Conservation (phyloP, 2,797 vertebrate genomes). For the Gephyroberyx darwinii region DNA sequence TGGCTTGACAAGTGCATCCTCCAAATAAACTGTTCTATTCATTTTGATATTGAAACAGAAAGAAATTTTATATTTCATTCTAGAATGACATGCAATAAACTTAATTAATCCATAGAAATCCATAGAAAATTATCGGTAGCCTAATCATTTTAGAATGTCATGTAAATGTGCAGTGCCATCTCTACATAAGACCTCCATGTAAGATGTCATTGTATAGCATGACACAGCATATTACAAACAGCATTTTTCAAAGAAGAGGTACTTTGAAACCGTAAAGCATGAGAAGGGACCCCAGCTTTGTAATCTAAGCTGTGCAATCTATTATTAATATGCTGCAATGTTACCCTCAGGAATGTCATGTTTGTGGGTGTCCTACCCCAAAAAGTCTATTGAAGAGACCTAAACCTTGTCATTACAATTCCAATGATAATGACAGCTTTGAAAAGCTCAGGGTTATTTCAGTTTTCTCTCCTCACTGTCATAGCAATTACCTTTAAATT, state of each 20-base stretch:
- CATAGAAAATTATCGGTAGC: slow-evolving; percentile 1
- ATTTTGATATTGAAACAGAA: slow-evolving; percentile 11
- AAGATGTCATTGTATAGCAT: slow-evolving; percentile 50
- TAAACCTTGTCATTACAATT: slow-evolving; percentile 88
- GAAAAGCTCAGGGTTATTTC: slow-evolving; percentile 83
- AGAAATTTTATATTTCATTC: slow-evolving; percentile 2
- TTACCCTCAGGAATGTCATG: slow-evolving; percentile 82
- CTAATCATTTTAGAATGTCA: slow-evolving; percentile 25
- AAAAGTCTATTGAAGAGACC: slow-evolving; percentile 82
- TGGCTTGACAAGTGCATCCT: slow-evolving; percentile 38
- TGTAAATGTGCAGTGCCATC: slow-evolving; percentile 31
- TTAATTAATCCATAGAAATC: neutral
- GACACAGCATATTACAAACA: slow-evolving; percentile 71
- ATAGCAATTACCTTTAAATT: slow-evolving; percentile 90
- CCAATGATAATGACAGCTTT: slow-evolving; percentile 87
- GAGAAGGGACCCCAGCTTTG: slow-evolving; percentile 77
- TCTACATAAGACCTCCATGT: slow-evolving; percentile 21
- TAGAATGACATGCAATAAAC: slow-evolving; percentile 13
- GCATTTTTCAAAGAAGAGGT: slow-evolving; percentile 58
- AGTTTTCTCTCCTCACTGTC: slow-evolving; percentile 83
- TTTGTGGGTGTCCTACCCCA: slow-evolving; percentile 86
- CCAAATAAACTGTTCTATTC: neutral
- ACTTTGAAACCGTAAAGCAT: slow-evolving; percentile 70
- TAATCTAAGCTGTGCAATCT: slow-evolving; percentile 79
- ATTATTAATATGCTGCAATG: slow-evolving; percentile 84